Base-by-base conservation (phyloP, 2,797 vertebrate species). In the Sebastes diploproa region DNA sequence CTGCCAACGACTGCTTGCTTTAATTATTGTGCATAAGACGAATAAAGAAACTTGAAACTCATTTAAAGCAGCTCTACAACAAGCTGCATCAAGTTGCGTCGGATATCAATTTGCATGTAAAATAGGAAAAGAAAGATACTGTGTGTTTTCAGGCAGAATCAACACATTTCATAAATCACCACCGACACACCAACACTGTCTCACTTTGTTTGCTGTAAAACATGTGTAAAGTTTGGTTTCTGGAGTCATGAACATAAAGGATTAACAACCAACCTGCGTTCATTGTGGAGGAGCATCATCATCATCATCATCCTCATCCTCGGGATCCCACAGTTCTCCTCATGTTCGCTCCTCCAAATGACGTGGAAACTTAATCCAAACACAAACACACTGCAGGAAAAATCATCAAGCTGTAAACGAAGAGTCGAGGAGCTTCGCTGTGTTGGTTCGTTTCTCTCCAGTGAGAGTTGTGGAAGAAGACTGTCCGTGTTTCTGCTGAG, bases 241-340 rank as follows among this genome's bases (percentile, higher is more conserved):
- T 42, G 10, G 18, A 67, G 52, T 38, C 66, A 46, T 18, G 1
- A 61, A 10, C 22, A 72, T 46, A 16, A 61, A 42, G 13, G 1
- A 38, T 23, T 16, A 46, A 91, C 93, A 46, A 91, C 93, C 65
- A 82, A 96, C 96, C 96, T 95, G 95, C 81, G 89, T 95, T 96
- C 95, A 96, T 96, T 60, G 83, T 94, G 92, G 93, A 89, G 90
- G 91, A 92, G 14, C 46, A 50, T 50, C 46, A 91, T 92, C 95
- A 95, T 96, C 94, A 94, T 18, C 46, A 18, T 50, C 46, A 92
- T 92, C 95, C 95, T 96, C 94, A 94, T 91, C 90, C 93, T 86
- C 88, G 90, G 87, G 69, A 90, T 52, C 72, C 82, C 71, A 86
- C 82, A 70, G 78, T 83, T 82, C 61, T 92, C 90, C 93, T 90